Conservation (phyloP, 2,113 vertebrate species). For the Solea solea region DNA sequence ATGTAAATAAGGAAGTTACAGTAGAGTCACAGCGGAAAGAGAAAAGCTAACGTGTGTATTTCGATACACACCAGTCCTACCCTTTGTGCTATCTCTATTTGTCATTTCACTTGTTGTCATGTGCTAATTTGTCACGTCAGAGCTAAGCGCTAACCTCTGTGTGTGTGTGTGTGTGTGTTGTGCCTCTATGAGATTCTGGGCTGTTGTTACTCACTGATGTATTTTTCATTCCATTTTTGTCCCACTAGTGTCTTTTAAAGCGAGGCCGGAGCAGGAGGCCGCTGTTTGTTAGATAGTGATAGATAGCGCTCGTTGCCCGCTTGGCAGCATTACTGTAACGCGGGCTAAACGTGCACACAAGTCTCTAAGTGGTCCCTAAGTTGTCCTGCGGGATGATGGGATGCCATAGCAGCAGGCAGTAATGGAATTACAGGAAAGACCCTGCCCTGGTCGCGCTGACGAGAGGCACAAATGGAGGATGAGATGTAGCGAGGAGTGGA, state of each 20-base stretch:
- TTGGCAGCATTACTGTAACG: slow-evolving; percentile 74
- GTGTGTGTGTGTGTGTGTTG: not conserved
- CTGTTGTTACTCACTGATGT: slow-evolving; percentile 4
- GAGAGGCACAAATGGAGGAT: slow-evolving; percentile 67
- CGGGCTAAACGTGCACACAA: slow-evolving; percentile 64
- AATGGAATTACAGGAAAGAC: slow-evolving; percentile 78
- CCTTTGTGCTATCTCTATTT: too few relatives aligned
- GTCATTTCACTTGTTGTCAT: not conserved
- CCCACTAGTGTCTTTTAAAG: slow-evolving; percentile 62
- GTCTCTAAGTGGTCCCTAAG: slow-evolving; percentile 78
- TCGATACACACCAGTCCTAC: too few relatives aligned
- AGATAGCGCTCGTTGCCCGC: slow-evolving; percentile 72
- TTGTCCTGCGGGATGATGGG: slow-evolving; percentile 76
- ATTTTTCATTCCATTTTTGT: slow-evolving; percentile 34
- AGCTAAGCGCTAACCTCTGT: slow-evolving; percentile 2
- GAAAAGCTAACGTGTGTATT: too few relatives aligned
- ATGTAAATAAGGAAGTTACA: too few relatives aligned
- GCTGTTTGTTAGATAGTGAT: slow-evolving; percentile 73
- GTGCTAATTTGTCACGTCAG: not conserved
- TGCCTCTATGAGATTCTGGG: not conserved
- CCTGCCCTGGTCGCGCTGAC: slow-evolving; percentile 62
- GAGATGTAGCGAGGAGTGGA: slow-evolving; percentile 54
- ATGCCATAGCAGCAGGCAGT: slow-evolving; percentile 71
- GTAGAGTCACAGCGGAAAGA: too few relatives aligned
- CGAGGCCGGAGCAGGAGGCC: slow-evolving; percentile 46